A percentile compares a stretch with the other conserved stretches of the same genome.
These are phyloP conservation scores for Elephantulus edwardii DNA, from an alignment of 2,113 vertebrate genomes.

Conservation along the genomic window DNA sequence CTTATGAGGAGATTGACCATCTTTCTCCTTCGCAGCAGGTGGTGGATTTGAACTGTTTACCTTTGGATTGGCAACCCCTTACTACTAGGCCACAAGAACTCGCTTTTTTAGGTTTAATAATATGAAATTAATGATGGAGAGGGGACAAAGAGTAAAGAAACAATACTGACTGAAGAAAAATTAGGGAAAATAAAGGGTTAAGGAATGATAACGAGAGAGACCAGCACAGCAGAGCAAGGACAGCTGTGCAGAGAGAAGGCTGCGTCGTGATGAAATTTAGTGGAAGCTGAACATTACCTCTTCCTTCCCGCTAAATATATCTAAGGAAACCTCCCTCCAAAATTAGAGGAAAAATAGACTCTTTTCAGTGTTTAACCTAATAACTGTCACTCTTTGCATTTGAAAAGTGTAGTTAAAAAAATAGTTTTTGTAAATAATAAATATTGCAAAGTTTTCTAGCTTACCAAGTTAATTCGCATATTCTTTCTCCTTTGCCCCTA, in stretches of 20 bases:
- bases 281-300: background rate
- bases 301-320: background rate
- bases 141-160: background rate
- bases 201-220: background rate
- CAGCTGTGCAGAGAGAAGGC: background rate
- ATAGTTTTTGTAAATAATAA: background rate
- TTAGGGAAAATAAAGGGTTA: background rate
- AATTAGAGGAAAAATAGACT: background rate
- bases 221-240: background rate
- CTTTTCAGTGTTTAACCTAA: background rate
- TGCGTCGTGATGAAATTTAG: fast-evolving
- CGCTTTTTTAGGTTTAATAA: background rate
- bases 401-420: conserved; percentile 3
- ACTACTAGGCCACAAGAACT: too few species aligned
- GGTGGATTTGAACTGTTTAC: too few species aligned
- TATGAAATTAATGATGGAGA: background rate
- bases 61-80: too few species aligned
- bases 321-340: background rate
- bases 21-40: too few species aligned
- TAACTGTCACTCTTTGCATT: background rate
- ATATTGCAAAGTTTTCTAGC: background rate
- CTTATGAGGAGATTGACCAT: too few species aligned
- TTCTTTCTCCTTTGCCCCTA: background rate
- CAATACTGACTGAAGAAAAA: background rate
- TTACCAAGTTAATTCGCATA: background rate